phyloP scores from a whole-genome alignment of 1,140 invertebrate genomes.

The Halictus rubicundus region DNA sequence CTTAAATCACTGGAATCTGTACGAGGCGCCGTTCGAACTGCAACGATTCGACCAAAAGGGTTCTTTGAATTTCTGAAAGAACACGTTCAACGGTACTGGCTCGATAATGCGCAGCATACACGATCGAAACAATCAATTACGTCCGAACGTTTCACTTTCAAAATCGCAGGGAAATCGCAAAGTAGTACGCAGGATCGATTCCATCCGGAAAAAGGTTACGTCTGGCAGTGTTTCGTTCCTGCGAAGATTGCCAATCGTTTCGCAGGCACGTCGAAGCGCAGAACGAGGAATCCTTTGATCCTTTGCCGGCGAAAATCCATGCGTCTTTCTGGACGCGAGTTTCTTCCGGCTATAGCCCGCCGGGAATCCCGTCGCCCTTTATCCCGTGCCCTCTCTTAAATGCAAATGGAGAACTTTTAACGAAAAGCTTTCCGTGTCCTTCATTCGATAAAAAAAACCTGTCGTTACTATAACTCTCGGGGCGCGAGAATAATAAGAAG shows the following conservation, averaged over 20 bases:
- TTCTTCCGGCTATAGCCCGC: not conserved
- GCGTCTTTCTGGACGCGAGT: not conserved
- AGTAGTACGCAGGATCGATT: too few relatives aligned
- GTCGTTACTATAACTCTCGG: slow-evolving; percentile 36
- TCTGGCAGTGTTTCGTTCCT: not conserved
- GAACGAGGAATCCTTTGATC: not conserved
- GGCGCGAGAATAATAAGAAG: slow-evolving; percentile 50
- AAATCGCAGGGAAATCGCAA: too few relatives aligned
- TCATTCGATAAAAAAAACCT: not conserved
- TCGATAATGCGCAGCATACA: too few relatives aligned
- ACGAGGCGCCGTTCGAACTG: too few relatives aligned
- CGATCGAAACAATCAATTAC: too few relatives aligned
- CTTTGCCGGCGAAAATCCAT: not conserved
- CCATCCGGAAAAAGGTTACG: not conserved
- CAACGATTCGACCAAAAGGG: too few relatives aligned
- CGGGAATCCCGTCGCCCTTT: not conserved
- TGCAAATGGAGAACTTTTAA: slow-evolving; percentile 28
- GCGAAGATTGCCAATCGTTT: slow-evolving; percentile 5
- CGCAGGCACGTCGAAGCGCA: not conserved
- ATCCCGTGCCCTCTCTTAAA: not conserved
- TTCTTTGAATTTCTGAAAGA: too few relatives aligned
- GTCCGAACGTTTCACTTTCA: too few relatives aligned
- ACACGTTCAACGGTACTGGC: too few relatives aligned
- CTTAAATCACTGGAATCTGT: too few relatives aligned
- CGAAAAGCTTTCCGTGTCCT: slow-evolving; percentile 7